Conservation (phyloP, 2,797 vertebrate genomes). For the Podargus strigoides region DNA sequence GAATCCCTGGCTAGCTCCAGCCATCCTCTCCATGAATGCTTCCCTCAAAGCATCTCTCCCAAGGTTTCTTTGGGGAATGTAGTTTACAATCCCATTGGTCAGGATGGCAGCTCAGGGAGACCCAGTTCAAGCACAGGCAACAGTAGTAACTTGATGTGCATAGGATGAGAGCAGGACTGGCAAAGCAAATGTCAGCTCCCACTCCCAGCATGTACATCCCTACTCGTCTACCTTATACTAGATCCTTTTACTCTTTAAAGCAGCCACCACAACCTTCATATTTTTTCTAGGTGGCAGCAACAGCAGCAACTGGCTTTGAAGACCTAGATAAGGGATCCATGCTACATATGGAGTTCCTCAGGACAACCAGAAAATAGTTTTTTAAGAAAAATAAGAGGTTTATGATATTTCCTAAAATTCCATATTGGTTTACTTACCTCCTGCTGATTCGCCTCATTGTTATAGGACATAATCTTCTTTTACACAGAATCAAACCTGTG, state of each 20-base stretch:
- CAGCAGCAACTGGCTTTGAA: neutral
- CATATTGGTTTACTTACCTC: neutral
- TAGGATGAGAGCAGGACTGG: neutral
- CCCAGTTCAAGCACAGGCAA: fast-evolving
- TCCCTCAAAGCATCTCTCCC: neutral
- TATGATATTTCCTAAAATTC: neutral
- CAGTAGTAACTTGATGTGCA: no score
- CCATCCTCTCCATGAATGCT: no score
- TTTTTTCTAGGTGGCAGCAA: neutral
- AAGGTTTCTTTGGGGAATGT: neutral
- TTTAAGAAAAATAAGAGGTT: neutral
- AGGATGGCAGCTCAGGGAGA: neutral
- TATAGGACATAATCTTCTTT: neutral
- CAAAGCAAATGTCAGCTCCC: neutral
- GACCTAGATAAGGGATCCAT: neutral
- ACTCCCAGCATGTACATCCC: neutral
- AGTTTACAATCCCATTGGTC: neutral
- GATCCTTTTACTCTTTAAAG: neutral
- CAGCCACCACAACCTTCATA: neutral
- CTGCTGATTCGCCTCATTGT: neutral
- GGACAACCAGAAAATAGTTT: neutral
- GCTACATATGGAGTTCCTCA: neutral
- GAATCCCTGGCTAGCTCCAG: neutral
- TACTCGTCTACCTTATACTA: neutral
- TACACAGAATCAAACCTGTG: neutral